Percentiles rank a stretch among this genome's conserved stretches.
Conservation (phyloP, 2,888 invertebrate genomes). For the Venusia cambrica region DNA sequence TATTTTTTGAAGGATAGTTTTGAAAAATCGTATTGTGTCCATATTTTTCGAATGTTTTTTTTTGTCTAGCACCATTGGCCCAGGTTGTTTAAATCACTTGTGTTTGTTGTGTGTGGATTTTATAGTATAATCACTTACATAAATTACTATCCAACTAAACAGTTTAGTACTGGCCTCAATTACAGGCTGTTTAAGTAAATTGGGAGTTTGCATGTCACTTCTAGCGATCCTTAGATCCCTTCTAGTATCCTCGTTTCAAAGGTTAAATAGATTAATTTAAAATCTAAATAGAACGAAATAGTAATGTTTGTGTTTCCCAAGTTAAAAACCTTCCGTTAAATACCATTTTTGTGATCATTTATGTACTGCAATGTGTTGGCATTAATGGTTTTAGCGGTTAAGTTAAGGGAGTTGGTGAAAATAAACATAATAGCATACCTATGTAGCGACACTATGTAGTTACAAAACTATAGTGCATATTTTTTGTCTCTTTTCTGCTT, state of each 20-base stretch:
- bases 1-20: too few species aligned
- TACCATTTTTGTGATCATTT: too few species aligned
- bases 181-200: conserved; percentile 8
- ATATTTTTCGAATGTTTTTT: not conserved
- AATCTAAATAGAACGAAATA: conserved; percentile 20
- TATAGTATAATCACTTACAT: conserved; percentile 22
- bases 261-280: conserved; percentile 8
- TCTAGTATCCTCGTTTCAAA: conserved; percentile 19
- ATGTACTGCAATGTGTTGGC: too few species aligned
- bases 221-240: conserved; percentile 25
- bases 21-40: too few species aligned
- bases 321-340: too few species aligned
- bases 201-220: conserved; percentile 27
- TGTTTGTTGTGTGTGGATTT: conserved; percentile 26
- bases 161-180: conserved; percentile 5
- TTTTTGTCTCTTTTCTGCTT: conserved; percentile 76
- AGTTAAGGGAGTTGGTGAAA: conserved; percentile 12
- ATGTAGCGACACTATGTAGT: conserved; percentile 34
- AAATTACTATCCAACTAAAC: conserved; percentile 11
- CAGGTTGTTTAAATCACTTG: conserved; percentile 13
- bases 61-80: conserved; percentile 13
- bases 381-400: too few species aligned
- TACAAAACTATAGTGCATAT: conserved; percentile 68
- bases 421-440: conserved; percentile 26
- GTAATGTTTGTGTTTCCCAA: conserved; percentile 11